Evolutionary conservation across 2,888 invertebrate species (phyloP), one percentile per base, ranked within the genome.

Genomic region (Heliconius sara): DNA sequence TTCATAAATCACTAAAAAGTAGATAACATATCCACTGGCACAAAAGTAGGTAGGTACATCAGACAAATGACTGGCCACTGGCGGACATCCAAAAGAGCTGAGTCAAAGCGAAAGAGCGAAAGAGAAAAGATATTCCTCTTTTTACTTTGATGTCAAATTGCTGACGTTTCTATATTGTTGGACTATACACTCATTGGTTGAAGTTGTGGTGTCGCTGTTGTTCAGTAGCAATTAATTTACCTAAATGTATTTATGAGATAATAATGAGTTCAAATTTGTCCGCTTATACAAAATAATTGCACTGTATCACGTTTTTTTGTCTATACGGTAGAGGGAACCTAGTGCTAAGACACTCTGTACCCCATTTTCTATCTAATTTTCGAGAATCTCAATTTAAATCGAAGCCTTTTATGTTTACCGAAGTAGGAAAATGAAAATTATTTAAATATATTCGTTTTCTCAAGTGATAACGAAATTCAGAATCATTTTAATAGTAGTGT

Each of bases 21-120:
- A 74, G 74, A 67, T 74, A 67, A 73, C 52, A 52, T 74, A 39
- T 77, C 65, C 47, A 68, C 66, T 67, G 72, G 68, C 74, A 79
- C 72, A 82, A 80, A 79, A 68, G 79, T 57, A 22, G 19, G 19
- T 77, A 77, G n/a, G n/a, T 77, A 77, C 76, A 70, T 63, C 43
- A 77, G 67, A 65, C 60, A 68, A 79, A 66, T 77, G 75, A 47
- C 77, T 77, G 70, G 76, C 60, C 73, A 78, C 73, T 82, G 82
- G 82, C 81, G 43, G 68, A 39, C 76, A 70, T 79, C 82, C 81
- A 82, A 79, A 79, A 76, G 70, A 74, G 74, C 73, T 63, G 63
- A 63, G 65, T 65, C 75, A 75, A 75, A 75, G 78, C 68, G 60
- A 68, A 75, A 75, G 68, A 75, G 78, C 68, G 60, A 68, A 75